Percentiles rank a stretch among this genome's conserved stretches.
Conservation (phyloP, 2,797 vertebrate genomes). For the Semotilus atromaculatus region DNA sequence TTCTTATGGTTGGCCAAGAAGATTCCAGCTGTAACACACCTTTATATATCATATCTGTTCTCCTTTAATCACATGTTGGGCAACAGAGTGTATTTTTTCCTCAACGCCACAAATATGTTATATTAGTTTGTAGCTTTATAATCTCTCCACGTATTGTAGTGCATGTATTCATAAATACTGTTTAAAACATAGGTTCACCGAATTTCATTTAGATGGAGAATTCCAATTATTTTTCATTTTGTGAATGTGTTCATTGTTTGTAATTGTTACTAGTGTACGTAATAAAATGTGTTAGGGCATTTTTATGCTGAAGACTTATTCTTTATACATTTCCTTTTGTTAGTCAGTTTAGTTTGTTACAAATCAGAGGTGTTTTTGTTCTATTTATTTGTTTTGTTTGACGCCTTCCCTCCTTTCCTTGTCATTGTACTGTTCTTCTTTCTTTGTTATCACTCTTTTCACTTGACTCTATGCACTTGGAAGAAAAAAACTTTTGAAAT, state of each 20-base stretch:
- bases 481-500: no score
- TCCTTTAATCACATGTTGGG: constrained; percentile 46
- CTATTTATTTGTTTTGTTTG: no score
- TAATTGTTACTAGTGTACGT: not conserved
- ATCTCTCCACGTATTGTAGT: not conserved
- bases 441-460: no score
- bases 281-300: not conserved
- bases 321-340: no score
- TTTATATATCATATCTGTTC: constrained; percentile 44
- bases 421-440: no score
- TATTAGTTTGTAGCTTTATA: not conserved
- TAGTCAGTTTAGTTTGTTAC: no score
- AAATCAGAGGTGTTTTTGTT: no score
- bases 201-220: not conserved
- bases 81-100: constrained; percentile 36
- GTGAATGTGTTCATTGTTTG: not conserved
- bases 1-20: constrained; percentile 44
- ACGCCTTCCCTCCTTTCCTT: no score
- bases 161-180: not conserved
- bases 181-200: not conserved
- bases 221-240: not conserved
- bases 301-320: no score
- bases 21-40: constrained; percentile 38
- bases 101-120: not conserved
- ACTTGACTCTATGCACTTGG: no score